Base-by-base conservation (phyloP, 2,888 invertebrate genomes). In the Parascotia fuliginaria region DNA sequence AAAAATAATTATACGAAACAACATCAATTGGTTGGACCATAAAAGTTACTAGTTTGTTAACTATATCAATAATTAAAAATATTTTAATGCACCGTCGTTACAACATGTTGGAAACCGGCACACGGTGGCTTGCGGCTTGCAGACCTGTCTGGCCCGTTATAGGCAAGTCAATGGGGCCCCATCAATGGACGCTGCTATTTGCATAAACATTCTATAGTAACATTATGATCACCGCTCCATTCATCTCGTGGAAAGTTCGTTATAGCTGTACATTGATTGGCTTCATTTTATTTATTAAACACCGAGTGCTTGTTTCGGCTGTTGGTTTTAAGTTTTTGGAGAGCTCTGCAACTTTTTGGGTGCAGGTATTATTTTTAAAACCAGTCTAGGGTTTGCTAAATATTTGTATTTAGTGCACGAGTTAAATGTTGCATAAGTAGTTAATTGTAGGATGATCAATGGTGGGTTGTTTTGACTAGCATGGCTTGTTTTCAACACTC, bases 151-250 rank as follows among this genome's bases (percentile, higher is more conserved):
- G 65, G 50, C 57, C 76, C 77, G 73, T 75, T 77, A 78, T 70
- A 68, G 24, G 58, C 52, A 62, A 70, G 65, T 82, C 75, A 78
- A 82, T 79, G 83, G 81, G 74, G 67, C 71, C 72, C 49, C 75
- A 73, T 83, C 79, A 83, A 83, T 83, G 83, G 70, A 73, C 71
- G 42, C 70, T 59, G 63, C 51, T 71, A 82, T 83, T 83, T 81
- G 82, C 83, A 83, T 82, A 81, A 76, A 75, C 78, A 71, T 60
- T 70, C 52, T 68, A 65, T 76, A 77, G 79, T 80, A 78, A 77
- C 70, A 63, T 57, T 51, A 68, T 65, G 60, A 62, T 63, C 55
- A 61, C 72, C 66, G 54, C 36, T 68, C 53, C 70, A 69, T 70
- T 69, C 67, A 68, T 64, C 63, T 57, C 27, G 48, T 58, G 61